Evolutionary conservation across 2,888 invertebrate species (phyloP).

Genomic region (Morpho achilles): DNA sequence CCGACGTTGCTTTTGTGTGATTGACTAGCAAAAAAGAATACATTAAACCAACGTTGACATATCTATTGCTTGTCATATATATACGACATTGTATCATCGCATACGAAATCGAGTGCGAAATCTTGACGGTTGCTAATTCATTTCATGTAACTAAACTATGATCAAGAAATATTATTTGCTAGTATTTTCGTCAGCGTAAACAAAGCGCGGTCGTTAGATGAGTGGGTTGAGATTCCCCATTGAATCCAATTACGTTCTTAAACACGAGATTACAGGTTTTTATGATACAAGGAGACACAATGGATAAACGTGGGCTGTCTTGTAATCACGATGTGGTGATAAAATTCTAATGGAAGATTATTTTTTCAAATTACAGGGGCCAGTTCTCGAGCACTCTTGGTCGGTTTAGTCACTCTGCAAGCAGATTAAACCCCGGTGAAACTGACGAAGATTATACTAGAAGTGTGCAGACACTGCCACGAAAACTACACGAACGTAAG

Average conservation of each 20-base stretch:
- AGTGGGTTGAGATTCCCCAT: constrained; percentile 65
- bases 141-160: too few relatives aligned
- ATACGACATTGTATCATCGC: too few relatives aligned
- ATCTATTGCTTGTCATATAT: too few relatives aligned
- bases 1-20: not conserved
- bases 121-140: too few relatives aligned
- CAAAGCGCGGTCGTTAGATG: constrained; percentile 57
- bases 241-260: constrained; percentile 61
- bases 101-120: too few relatives aligned
- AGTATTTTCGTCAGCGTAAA: constrained; percentile 44
- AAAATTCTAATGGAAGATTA: constrained; percentile 39
- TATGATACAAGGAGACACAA: constrained; percentile 55
- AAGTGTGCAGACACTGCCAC: constrained; percentile 87
- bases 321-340: constrained; percentile 43
- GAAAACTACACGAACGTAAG: constrained; percentile 79
- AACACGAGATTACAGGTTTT: constrained; percentile 62
- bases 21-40: constrained; percentile 14
- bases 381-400: constrained; percentile 87
- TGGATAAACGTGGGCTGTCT: constrained; percentile 58
- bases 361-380: constrained; percentile 77
- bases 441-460: constrained; percentile 75
- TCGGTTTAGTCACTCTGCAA: constrained; percentile 89
- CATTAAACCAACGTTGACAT: constrained; percentile 13
- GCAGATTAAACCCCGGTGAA: constrained; percentile 81
- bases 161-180: constrained; percentile 8